These are phyloP conservation scores for Glaucidium brasilianum DNA, from an alignment of 2,113 vertebrate species.

Conservation along the genomic window DNA sequence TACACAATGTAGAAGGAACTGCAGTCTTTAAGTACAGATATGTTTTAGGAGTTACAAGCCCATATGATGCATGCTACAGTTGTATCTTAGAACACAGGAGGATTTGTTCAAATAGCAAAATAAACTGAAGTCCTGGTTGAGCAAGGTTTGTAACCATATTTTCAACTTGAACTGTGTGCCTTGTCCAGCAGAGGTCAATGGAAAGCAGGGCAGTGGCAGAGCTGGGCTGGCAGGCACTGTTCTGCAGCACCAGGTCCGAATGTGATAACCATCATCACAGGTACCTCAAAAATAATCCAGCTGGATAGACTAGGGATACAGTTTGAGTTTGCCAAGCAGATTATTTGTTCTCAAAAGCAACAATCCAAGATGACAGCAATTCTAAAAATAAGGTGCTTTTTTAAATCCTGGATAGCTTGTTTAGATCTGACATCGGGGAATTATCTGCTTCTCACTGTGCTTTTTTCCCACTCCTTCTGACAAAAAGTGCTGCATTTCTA, in stretches of 20 bases:
- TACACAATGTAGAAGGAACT: background rate
- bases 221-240: background rate
- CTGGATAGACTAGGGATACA: background rate
- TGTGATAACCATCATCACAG: background rate
- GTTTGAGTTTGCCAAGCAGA: background rate
- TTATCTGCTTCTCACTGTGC: background rate
- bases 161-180: background rate
- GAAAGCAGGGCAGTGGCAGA: background rate
- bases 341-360: rapidly evolving
- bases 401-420: background rate
- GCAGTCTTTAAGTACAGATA: background rate
- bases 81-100: background rate
- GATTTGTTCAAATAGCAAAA: background rate
- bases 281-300: background rate
- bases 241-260: background rate
- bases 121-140: background rate
- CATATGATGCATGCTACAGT: background rate
- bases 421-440: background rate
- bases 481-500: background rate
- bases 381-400: background rate
- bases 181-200: background rate
- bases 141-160: background rate
- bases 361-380: background rate
- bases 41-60: background rate
- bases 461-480: background rate